Conservation (phyloP, 2,113 vertebrate species). For the Ciconia boyciana region DNA sequence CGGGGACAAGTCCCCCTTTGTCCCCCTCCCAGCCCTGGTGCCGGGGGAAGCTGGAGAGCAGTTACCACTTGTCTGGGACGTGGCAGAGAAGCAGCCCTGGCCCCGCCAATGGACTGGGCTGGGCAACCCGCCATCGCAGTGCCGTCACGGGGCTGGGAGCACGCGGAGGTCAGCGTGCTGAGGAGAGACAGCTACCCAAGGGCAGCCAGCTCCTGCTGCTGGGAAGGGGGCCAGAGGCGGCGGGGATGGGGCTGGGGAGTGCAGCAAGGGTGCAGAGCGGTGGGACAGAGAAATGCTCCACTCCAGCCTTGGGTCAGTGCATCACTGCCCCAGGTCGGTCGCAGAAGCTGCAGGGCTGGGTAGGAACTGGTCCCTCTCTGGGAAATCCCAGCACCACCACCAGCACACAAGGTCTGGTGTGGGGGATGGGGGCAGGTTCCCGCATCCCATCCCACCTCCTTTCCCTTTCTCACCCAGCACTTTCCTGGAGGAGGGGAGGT, state of each 20-base stretch:
- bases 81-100: neutral
- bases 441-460: neutral
- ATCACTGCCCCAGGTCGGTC: fast-evolving
- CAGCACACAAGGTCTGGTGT: neutral
- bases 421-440: neutral
- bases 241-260: neutral
- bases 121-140: neutral
- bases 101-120: fast-evolving
- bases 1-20: fast-evolving
- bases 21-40: neutral
- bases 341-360: neutral
- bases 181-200: neutral
- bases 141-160: neutral
- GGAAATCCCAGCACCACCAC: neutral
- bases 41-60: neutral
- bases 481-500: neutral
- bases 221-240: neutral
- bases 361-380: neutral
- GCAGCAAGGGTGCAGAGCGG: neutral
- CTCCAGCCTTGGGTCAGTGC: neutral
- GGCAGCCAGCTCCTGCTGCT: neutral
- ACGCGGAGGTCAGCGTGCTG: fast-evolving
- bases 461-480: neutral
- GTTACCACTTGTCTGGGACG: neutral
- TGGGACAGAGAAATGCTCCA: neutral